Conservation (phyloP, 2,888 invertebrate genomes). For the Chelonus formosanus region DNA sequence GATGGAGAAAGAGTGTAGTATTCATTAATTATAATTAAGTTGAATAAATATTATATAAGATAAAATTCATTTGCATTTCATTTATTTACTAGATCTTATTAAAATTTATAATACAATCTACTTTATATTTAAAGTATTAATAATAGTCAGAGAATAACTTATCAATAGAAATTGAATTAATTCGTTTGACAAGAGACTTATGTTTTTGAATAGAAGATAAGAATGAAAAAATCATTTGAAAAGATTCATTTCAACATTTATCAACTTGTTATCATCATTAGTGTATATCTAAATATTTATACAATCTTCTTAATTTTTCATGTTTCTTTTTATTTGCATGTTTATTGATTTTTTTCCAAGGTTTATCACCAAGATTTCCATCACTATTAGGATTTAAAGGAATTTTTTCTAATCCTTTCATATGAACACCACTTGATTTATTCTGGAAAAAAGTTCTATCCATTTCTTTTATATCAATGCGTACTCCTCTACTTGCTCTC, state of each 20-base stretch:
- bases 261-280: slow-evolving; percentile 55
- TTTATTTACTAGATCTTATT: no score
- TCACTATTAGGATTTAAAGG: background rate
- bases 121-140: no score
- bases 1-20: no score
- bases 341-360: slow-evolving; percentile 84
- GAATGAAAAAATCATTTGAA: background rate
- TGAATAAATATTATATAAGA: no score
- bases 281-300: slow-evolving; percentile 85
- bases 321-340: slow-evolving; percentile 90
- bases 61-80: no score
- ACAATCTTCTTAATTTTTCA: slow-evolving; percentile 89
- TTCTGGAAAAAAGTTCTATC: slow-evolving; percentile 72
- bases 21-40: no score
- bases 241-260: background rate
- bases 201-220: background rate
- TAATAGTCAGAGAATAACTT: no score
- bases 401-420: slow-evolving; percentile 63
- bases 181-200: no score
- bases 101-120: no score
- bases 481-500: slow-evolving; percentile 69
- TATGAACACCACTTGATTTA: slow-evolving; percentile 66
- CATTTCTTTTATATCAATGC: slow-evolving; percentile 68
- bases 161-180: no score
- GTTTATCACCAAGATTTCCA: slow-evolving; percentile 66